Evolutionary conservation across 2,797 vertebrate species (phyloP), one percentile per base, ranked within the genome.

Genomic region (Molossus alvarezi): DNA sequence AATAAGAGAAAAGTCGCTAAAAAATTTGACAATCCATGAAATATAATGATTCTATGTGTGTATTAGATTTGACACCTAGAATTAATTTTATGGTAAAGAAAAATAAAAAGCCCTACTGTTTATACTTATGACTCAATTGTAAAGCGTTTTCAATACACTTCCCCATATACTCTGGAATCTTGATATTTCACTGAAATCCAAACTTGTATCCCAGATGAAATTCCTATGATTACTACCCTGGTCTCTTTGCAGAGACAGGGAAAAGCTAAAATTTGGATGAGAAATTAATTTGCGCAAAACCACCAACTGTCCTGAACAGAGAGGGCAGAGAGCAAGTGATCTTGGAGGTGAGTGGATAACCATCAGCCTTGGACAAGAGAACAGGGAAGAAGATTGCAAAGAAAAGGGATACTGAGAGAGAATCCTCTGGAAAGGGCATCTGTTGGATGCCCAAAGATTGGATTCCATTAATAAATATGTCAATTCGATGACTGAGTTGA

Each of bases 221-320:
- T 84, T 81, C 18, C 20, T 45, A 2, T 9, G 10, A 58, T 81
- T 64, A 87, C 1, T 29, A 69, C 14, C 12, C 41, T 11, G 53
- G 23, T 20, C 18, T 79, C 41, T 86, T 51, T 80, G 14, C 7
- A 91, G 20, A 95, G 33, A 83, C 2, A 48, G 18, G 13, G 0
- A 48, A 81, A 88, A 71, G 3, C 12, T 51, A 75, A 89, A 91
- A 23, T 57, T 37, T 41, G 17, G 21, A 51, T 73, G 10, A 80
- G 58, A 88, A 95, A 62, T 18, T 37, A 91, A 82, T 37, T 85
- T 75, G 64, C 58, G 45, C 27, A 41, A 86, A 93, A 80, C 2
- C 65, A 1, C 14, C 55, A 90, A 51, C 55, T 75, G 20, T 76
- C n/a, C 48, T 79, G 45, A 91, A 60, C 27, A 92, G 48, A 77